Evolutionary conservation across 2,888 invertebrate genomes (phyloP).

Genomic region (Ochropleura plecta): DNA sequence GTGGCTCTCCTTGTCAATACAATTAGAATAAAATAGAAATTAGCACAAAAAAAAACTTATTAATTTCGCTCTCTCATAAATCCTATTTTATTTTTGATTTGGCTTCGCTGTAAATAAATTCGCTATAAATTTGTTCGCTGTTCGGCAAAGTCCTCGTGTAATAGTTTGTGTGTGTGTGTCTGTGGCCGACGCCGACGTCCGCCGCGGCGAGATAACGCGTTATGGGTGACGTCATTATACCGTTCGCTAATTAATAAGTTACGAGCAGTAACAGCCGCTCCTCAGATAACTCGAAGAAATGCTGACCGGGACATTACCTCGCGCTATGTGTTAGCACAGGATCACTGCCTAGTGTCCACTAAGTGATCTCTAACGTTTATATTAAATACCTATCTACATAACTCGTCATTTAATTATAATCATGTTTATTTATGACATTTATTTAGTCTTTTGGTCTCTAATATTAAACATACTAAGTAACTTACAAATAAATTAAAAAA

Average conservation of each 20-base stretch:
- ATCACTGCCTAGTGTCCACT: slow-evolving; percentile 7
- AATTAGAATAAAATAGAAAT: too few species aligned
- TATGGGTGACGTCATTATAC: slow-evolving; percentile 22
- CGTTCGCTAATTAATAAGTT: slow-evolving; percentile 42
- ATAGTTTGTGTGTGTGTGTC: background rate
- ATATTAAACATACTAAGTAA: too few species aligned
- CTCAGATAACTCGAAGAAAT: background rate
- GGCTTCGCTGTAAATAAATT: too few species aligned
- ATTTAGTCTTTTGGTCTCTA: too few species aligned
- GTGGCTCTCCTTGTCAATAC: too few species aligned
- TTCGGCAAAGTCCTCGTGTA: background rate
- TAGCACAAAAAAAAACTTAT: too few species aligned
- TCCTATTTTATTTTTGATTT: too few species aligned
- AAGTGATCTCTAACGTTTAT: background rate
- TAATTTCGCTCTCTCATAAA: too few species aligned
- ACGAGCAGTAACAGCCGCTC: slow-evolving; percentile 27
- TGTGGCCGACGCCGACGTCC: too few species aligned
- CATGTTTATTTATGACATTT: too few species aligned
- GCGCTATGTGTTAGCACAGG: slow-evolving; percentile 26
- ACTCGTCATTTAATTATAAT: background rate
- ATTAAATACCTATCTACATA: background rate
- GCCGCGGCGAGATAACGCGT: background rate
- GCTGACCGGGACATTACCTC: slow-evolving; percentile 8
- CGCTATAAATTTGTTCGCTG: too few species aligned
- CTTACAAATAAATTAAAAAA: too few species aligned